Percentiles rank a stretch among this genome's conserved stretches.
Evolutionary conservation across 2,888 invertebrate species (phyloP).

Genomic region (Hedychridium roseum): DNA sequence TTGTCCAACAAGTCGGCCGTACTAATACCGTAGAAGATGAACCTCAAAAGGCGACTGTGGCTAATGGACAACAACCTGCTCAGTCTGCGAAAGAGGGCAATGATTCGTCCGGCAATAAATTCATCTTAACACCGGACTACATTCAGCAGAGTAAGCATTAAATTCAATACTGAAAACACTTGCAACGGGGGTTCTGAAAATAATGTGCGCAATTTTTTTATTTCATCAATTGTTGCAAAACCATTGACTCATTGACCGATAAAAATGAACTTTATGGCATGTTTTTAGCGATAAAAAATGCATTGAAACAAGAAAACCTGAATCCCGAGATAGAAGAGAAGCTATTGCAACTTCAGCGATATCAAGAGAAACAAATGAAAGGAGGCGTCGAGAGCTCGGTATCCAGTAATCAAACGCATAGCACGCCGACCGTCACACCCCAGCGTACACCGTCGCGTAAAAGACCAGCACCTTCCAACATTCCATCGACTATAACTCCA

Average conservation of each 20-base stretch:
- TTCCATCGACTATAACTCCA: constrained; percentile 26
- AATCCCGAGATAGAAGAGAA: constrained; percentile 94
- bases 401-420: constrained; percentile 50
- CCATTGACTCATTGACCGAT: too few relatives aligned
- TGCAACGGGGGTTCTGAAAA: too few relatives aligned
- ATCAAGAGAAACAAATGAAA: constrained; percentile 82
- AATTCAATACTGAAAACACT: too few relatives aligned
- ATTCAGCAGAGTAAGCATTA: constrained; percentile 90
- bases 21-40: constrained; percentile 46
- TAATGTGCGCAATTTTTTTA: too few relatives aligned
- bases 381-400: constrained; percentile 58
- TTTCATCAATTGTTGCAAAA: too few relatives aligned
- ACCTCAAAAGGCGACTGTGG: constrained; percentile 47
- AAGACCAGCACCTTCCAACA: constrained; percentile 64
- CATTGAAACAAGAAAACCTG: constrained; percentile 89
- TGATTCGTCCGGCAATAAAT: constrained; percentile 68
- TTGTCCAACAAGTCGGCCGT: constrained; percentile 58
- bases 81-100: constrained; percentile 53
- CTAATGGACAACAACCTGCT: constrained; percentile 59
- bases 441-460: constrained; percentile 68
- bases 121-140: constrained; percentile 90
- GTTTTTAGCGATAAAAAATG: constrained; percentile 84
- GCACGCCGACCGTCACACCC: constrained; percentile 43
- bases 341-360: constrained; percentile 84
- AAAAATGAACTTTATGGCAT: neutral